Percentiles rank a stretch among this genome's conserved stretches.
Conservation (phyloP, 2,113 vertebrate species). For the Irena cyanogastra region DNA sequence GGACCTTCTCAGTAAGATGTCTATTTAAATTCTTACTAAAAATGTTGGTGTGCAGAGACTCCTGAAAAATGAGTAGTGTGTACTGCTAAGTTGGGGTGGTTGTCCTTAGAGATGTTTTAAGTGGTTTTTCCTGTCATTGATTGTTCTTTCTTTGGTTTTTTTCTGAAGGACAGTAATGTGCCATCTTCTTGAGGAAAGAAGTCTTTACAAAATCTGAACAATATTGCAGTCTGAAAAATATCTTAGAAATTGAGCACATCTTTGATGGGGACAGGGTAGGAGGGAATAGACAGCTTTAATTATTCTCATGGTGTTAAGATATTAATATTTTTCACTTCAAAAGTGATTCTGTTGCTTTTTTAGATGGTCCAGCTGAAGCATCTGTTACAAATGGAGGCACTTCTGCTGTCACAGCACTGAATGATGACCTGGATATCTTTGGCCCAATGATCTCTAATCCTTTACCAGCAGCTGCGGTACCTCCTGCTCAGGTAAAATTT, state of each 20-base stretch:
- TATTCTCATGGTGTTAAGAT: background rate
- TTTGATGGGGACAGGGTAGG: background rate
- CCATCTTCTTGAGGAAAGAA: background rate
- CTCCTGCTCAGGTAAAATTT: constrained; percentile 71
- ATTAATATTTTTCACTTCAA: background rate
- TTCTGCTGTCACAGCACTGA: constrained; percentile 66
- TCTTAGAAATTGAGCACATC: background rate
- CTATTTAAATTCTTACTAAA: background rate
- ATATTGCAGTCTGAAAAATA: background rate
- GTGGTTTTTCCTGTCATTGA: background rate
- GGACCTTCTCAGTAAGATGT: background rate
- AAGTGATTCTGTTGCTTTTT: background rate
- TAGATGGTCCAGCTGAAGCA: constrained; percentile 80
- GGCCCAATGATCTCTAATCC: constrained; percentile 98
- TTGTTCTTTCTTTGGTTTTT: background rate
- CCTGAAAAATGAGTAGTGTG: background rate
- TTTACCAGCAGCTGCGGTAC: constrained; percentile 77
- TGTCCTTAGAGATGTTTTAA: background rate
- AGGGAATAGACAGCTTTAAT: background rate
- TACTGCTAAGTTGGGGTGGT: background rate
- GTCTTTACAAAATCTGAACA: background rate
- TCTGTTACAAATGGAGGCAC: constrained; percentile 75
- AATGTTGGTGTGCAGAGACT: background rate
- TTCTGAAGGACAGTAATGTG: background rate
- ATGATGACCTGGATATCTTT: constrained; percentile 92